Evolutionary conservation across 2,888 invertebrate species (phyloP), one percentile per base, ranked within the genome.

Genomic region (Drosophila subsilvestris): DNA sequence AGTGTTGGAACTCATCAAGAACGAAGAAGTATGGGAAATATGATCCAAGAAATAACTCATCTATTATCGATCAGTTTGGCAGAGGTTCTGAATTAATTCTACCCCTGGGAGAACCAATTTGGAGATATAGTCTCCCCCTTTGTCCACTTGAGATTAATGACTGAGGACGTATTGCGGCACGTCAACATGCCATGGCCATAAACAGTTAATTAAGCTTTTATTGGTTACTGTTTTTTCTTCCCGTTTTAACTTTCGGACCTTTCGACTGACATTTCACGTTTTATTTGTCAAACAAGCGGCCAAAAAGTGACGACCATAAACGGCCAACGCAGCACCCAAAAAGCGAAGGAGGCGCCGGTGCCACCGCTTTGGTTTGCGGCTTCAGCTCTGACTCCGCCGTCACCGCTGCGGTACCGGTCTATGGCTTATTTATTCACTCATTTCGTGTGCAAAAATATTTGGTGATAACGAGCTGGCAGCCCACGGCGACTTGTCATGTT

Each of bases 121-220:
- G 43, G 42, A 45, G 43, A 29, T 32, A 12, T 0, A 12, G 12
- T 32, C 29, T 47, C 18, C 42, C 1, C 56, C 53, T 3, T 49
- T 25, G 32, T 20, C 54, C 66, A 66, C 63, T 63, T 49, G 18
- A 78, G 69, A 84, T 86, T 86, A 84, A 84, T 84, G 76, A 55
- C 73, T 65, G 57, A 55, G 54, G 75, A 70, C 75, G 71, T 43
- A 56, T 63, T 69, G 71, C 45, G 61, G 60, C 50, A 55, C 47
- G 50, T 74, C 78, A 86, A 80, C 85, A 84, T 84, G 87, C 79
- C 75, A 84, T 86, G 80, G 83, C 79, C 76, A 83, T 85, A 85
- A 85, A 85, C 85, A 88, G 85, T 88, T 85, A 88, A 85, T 85
- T 85, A 88, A 86, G 83, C 83, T 88, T 83, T 85, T 85, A 85